These are phyloP conservation scores for Scartelaos histophorus DNA, from an alignment of 2,113 vertebrate genomes.

Conservation along the genomic window DNA sequence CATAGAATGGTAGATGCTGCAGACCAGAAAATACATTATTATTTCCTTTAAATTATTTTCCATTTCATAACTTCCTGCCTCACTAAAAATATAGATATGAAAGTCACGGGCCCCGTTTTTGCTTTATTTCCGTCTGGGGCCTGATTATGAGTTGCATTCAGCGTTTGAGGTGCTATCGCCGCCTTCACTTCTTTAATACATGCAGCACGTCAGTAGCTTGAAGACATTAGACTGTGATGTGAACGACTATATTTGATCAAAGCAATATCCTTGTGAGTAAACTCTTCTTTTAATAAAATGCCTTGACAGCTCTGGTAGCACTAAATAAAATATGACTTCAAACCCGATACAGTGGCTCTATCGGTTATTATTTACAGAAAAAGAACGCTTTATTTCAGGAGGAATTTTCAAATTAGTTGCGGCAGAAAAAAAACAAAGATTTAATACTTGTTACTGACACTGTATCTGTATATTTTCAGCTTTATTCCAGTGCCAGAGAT, in stretches of 20 bases:
- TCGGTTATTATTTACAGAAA: constrained; percentile 13
- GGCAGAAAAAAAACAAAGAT: not conserved
- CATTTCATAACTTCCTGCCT: not conserved
- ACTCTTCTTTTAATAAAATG: constrained; percentile 39
- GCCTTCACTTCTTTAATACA: not conserved
- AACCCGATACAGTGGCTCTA: constrained; percentile 39
- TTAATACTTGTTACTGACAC: not conserved
- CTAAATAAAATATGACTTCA: constrained; percentile 50
- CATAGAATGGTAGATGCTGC: too few species aligned
- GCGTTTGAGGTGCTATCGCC: not conserved
- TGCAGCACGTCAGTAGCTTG: constrained; percentile 11
- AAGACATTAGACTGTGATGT: constrained; percentile 17
- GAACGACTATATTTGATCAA: constrained; percentile 42
- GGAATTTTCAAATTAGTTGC: constrained; percentile 24
- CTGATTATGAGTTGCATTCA: constrained; percentile 12
- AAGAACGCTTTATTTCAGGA: constrained; percentile 31
- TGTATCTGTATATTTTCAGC: not conserved
- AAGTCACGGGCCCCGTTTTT: not conserved
- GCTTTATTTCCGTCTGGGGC: not conserved
- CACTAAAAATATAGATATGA: not conserved
- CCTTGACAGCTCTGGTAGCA: constrained; percentile 36
- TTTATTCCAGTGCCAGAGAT: not conserved
- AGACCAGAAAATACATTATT: too few species aligned
- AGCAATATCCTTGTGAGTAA: constrained; percentile 41
- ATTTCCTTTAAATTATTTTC: too few species aligned